These are phyloP conservation scores for Melanargia galathea DNA, from an alignment of 2,888 invertebrate species.

Conservation along the genomic window DNA sequence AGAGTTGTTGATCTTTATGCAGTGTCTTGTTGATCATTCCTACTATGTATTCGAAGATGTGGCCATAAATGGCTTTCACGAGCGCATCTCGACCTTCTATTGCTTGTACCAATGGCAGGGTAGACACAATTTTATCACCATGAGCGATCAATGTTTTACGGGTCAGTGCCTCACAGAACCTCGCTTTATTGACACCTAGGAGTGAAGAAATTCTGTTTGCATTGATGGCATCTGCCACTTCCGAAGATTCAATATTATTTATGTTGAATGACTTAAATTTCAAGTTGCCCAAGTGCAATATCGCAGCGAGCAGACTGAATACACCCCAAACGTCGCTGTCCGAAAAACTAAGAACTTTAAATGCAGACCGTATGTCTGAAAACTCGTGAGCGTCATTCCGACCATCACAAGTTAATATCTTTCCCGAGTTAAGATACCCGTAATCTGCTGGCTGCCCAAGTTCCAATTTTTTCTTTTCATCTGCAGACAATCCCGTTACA, in stretches of 20 bases:
- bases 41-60: constrained; percentile 94
- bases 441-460: constrained; percentile 88
- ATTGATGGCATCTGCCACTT: constrained; percentile 87
- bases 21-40: constrained; percentile 94
- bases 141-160: constrained; percentile 92
- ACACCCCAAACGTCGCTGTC: constrained; percentile 93
- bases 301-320: constrained; percentile 91
- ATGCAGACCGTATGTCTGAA: constrained; percentile 93
- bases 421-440: constrained; percentile 91
- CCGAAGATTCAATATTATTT: constrained; percentile 94
- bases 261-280: constrained; percentile 88
- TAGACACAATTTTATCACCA: constrained; percentile 90
- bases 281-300: constrained; percentile 96
- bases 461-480: constrained; percentile 90
- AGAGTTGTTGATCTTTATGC: constrained; percentile 83
- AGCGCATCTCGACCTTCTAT: constrained; percentile 95
- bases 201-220: constrained; percentile 87
- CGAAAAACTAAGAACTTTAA: constrained; percentile 94
- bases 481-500: constrained; percentile 89
- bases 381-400: constrained; percentile 93
- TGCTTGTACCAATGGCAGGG: constrained; percentile 88
- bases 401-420: constrained; percentile 88
- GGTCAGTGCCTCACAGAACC: constrained; percentile 91
- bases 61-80: constrained; percentile 95
- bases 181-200: constrained; percentile 86